phyloP scores from a whole-genome alignment of 2,113 vertebrate genomes.

The Nycticorax nycticorax region DNA sequence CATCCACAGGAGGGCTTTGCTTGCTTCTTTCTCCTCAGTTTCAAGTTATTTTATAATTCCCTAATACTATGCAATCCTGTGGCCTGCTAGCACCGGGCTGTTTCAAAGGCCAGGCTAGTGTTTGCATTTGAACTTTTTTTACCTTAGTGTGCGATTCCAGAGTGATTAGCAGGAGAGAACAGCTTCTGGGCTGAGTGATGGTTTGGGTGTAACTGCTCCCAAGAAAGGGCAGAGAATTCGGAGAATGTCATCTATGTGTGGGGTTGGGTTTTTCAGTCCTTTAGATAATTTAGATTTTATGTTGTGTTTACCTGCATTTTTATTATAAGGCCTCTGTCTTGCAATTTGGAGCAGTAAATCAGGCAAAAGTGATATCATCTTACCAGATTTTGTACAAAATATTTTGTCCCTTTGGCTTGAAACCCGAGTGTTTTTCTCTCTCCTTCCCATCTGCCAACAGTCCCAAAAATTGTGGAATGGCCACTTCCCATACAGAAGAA shows the following conservation, averaged over 20 bases:
- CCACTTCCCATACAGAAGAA: not conserved
- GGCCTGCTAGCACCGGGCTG: not conserved
- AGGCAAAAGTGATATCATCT: not conserved
- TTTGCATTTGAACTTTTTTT: not conserved
- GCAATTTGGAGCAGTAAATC: not conserved
- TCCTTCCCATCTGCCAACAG: not conserved
- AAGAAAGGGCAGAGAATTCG: constrained; percentile 46
- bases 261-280: constrained; percentile 38
- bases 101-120: not conserved
- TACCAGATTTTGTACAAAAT: not conserved
- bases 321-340: not conserved
- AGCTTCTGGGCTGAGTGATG: constrained; percentile 43
- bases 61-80: not conserved
- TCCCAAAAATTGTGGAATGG: not conserved
- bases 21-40: not conserved
- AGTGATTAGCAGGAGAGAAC: not conserved
- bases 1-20: not conserved
- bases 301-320: constrained; percentile 26
- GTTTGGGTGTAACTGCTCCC: constrained; percentile 57
- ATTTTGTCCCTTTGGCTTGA: not conserved
- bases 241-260: constrained; percentile 53
- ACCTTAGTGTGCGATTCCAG: not conserved
- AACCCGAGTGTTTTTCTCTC: not conserved
- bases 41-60: not conserved
- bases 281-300: constrained; percentile 22